Conservation (phyloP, 2,888 invertebrate genomes). For the Aspidiotus rigidus region DNA sequence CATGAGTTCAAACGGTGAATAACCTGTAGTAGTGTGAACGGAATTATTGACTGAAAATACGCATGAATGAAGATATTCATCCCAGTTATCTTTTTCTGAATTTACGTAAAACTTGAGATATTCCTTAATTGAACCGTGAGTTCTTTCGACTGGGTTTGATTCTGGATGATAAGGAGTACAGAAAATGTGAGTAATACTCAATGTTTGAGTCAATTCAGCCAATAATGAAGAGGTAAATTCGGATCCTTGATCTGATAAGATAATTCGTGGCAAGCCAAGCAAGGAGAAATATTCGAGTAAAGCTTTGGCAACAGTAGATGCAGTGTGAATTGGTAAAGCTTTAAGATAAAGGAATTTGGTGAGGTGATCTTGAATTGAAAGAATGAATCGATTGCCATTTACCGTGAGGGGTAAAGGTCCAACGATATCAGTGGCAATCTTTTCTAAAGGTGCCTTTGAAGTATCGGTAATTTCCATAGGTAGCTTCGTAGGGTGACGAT, state of each 20-base stretch:
- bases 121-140: neutral
- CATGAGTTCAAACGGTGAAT: neutral
- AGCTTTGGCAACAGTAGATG: neutral
- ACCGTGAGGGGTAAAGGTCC: neutral
- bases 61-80: neutral
- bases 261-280: neutral
- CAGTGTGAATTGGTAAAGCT: neutral
- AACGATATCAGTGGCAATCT: neutral
- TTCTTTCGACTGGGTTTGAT: neutral
- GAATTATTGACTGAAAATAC: neutral
- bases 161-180: neutral
- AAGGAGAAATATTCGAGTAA: neutral
- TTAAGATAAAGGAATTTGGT: neutral
- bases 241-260: neutral
- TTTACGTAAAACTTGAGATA: neutral
- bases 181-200: neutral
- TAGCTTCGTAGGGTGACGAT: constrained; percentile 11
- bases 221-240: neutral
- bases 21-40: neutral
- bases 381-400: constrained; percentile 4
- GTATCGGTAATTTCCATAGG: constrained; percentile 14
- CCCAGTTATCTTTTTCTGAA: neutral
- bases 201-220: neutral
- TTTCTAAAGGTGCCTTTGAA: neutral
- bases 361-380: neutral